Evolutionary conservation across 2,888 invertebrate species (phyloP).

Genomic region (Pilophorus perplexus): DNA sequence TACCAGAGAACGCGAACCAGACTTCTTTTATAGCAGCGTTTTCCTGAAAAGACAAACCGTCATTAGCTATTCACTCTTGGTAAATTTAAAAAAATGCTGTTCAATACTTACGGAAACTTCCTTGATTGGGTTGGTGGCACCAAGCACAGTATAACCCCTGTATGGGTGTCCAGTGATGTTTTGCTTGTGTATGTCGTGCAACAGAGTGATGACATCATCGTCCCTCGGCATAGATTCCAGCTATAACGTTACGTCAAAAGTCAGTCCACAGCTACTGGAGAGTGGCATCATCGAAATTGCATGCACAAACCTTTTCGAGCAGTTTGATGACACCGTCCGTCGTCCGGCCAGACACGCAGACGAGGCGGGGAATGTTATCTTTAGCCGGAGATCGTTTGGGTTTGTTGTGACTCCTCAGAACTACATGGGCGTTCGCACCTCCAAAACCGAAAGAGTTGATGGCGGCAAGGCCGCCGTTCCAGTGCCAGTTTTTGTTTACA

Average conservation of each 20-base stretch:
- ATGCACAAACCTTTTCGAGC: slow-evolving; percentile 59
- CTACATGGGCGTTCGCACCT: slow-evolving; percentile 89
- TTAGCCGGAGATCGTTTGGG: slow-evolving; percentile 61
- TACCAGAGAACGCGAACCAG: slow-evolving; percentile 96
- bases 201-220: slow-evolving; percentile 70
- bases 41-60: slow-evolving; percentile 34
- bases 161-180: slow-evolving; percentile 73
- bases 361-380: slow-evolving; percentile 64
- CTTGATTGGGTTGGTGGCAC: slow-evolving; percentile 54
- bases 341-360: slow-evolving; percentile 82
- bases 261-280: too few species aligned
- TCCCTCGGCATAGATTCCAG: slow-evolving; percentile 57
- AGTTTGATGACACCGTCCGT: slow-evolving; percentile 70
- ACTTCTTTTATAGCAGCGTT: slow-evolving; percentile 68
- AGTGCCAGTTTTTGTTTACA: slow-evolving; percentile 75
- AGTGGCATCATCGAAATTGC: too few species aligned
- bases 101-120: slow-evolving; percentile 56
- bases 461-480: slow-evolving; percentile 89
- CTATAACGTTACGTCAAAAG: slow-evolving; percentile 45
- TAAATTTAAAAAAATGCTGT: too few species aligned
- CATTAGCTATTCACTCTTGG: too few species aligned
- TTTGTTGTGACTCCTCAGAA: slow-evolving; percentile 78
- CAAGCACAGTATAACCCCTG: slow-evolving; percentile 77
- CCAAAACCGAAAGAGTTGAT: slow-evolving; percentile 98
- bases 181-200: slow-evolving; percentile 70